Percentiles rank a stretch among this genome's conserved stretches.
Conservation (phyloP, 2,113 vertebrate species). For the Dolichallabes microphthalmus region DNA sequence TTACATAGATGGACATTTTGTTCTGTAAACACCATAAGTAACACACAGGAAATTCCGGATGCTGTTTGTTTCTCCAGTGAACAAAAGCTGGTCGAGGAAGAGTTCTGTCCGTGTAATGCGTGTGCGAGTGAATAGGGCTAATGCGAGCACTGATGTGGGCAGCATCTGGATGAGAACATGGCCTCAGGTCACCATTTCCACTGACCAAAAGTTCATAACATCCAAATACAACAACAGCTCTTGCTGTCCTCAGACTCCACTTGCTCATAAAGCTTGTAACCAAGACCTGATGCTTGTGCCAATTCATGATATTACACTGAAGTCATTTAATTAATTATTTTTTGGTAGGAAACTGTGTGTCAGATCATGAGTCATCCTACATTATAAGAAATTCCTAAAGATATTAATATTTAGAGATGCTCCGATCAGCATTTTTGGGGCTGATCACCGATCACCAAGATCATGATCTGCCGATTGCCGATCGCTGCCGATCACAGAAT, state of each 20-base stretch:
- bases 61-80: slow-evolving; percentile 61
- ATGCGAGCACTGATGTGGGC: neutral
- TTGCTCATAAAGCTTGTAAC: neutral
- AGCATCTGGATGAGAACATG: slow-evolving; percentile 13
- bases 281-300: neutral
- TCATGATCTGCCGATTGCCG: too few relatives aligned
- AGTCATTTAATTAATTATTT: neutral
- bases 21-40: slow-evolving; percentile 57
- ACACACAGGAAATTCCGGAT: slow-evolving; percentile 68
- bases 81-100: neutral
- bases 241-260: neutral
- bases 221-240: neutral
- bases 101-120: neutral
- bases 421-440: too few relatives aligned
- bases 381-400: neutral
- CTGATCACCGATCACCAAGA: too few relatives aligned
- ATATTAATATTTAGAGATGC: too few relatives aligned
- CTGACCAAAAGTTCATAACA: slow-evolving; percentile 11
- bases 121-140: slow-evolving; percentile 36
- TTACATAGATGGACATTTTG: slow-evolving; percentile 54
- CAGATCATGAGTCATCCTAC: neutral
- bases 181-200: slow-evolving; percentile 17
- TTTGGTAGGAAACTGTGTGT: neutral
- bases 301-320: neutral
- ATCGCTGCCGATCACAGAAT: too few relatives aligned